phyloP scores from a whole-genome alignment of 2,113 vertebrate genomes.

The Andinoacara biseriatus region DNA sequence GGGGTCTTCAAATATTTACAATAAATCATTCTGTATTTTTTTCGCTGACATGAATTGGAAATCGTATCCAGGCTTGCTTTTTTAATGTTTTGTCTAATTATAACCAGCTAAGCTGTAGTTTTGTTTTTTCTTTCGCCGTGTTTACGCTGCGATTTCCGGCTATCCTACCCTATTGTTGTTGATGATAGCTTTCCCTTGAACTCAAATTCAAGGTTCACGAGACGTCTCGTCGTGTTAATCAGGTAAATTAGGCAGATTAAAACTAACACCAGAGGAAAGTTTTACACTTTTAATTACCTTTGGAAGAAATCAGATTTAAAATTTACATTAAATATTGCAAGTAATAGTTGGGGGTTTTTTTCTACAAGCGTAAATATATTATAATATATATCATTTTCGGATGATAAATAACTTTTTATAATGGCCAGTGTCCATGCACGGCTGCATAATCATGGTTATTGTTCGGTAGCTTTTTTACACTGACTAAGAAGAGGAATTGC shows the following conservation, averaged over 20 bases:
- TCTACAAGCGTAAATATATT: too few species aligned
- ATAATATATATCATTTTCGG: too few species aligned
- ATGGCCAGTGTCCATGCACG: too few species aligned
- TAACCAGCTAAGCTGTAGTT: accelerated
- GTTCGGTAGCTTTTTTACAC: background rate
- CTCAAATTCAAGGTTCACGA: conserved; percentile 70
- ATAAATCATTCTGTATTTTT: too few species aligned
- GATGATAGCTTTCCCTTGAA: conserved; percentile 55
- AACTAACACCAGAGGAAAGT: background rate
- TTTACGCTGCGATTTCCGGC: background rate
- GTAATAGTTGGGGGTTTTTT: too few species aligned
- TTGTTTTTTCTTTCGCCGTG: accelerated
- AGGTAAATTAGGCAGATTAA: conserved; percentile 32
- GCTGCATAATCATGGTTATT: background rate
- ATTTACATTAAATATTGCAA: background rate
- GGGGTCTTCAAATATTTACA: background rate
- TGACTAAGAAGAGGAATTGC: background rate
- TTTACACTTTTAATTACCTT: background rate
- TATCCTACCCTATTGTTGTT: background rate
- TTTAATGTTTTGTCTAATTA: accelerated
- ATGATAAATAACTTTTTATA: too few species aligned
- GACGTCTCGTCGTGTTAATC: conserved; percentile 61
- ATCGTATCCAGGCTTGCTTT: accelerated
- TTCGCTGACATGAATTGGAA: accelerated
- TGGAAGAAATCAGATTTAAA: background rate